Evolutionary conservation across 2,888 invertebrate species (phyloP), one percentile per base, ranked within the genome.

Genomic region (Uropetala carovei): DNA sequence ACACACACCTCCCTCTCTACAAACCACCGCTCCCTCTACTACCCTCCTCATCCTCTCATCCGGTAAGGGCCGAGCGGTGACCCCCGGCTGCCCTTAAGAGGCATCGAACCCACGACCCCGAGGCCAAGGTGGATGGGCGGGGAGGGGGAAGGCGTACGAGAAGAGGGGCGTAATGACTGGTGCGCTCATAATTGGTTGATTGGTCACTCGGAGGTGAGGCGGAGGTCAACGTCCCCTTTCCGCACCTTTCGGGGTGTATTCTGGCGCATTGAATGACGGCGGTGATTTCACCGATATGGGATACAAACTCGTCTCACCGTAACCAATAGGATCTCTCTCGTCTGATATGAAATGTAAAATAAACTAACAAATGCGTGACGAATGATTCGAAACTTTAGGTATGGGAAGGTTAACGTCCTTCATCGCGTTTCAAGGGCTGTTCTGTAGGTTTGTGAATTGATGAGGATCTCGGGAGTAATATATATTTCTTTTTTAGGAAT

Each of bases 51-150:
- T 43, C 22, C 22, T 11, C 75, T 22, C 75, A 75, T 75, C 75
- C 75, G 75, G 75, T 75, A 75, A 75, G 75, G 75, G 75, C 22
- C 75, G 75, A 75, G 75, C 22, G 75, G 27, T 27, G 75, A 75
- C 75, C 75, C 75, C 75, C 22, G 7, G 27, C 22, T 75, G 22
- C 22, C 75, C 22, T 75, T 27, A 64, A 64, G 75, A 75, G 75
- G 75, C 75, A 75, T 75, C 75, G 75, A 75, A 75, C 75, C 75
- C 75, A 27, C 75, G 75, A 75, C 75, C 75, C 75, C 75, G 75
- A 75, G 27, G 75, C 64, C 64, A 64, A 64, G 64, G 64, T 64
- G n/a, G 64, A 64, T 64, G 64, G 64, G 64, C 16, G 64, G 64
- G 64, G 64, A 11, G 22, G 75, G 68, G 43, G 43, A 43, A 3